A percentile compares a stretch with the other conserved stretches of the same genome.
Conservation (phyloP, 2,113 vertebrate species). For the Catharus fuscescens region DNA sequence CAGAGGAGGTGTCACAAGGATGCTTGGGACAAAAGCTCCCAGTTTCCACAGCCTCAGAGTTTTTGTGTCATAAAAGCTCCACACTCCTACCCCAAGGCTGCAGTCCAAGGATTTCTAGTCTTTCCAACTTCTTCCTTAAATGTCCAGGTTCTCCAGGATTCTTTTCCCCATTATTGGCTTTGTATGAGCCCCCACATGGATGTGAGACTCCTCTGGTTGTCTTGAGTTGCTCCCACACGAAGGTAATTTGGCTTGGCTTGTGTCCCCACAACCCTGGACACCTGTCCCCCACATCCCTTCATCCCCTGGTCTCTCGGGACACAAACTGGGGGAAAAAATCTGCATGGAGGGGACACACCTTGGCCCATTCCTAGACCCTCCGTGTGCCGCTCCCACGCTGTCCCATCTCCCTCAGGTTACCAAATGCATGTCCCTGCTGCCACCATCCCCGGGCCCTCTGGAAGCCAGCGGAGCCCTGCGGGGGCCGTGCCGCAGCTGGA, state of each 20-base stretch:
- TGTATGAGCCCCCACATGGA: accelerated
- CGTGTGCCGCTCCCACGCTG: accelerated
- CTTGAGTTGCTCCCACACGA: not conserved
- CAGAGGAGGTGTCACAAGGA: accelerated
- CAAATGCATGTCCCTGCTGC: not conserved
- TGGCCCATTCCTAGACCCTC: not conserved
- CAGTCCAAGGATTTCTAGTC: not conserved
- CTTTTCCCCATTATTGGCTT: not conserved
- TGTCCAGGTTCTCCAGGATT: not conserved
- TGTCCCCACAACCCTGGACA: not conserved
- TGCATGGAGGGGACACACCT: accelerated
- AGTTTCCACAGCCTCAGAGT: not conserved
- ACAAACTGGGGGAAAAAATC: not conserved
- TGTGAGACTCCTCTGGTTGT: not conserved
- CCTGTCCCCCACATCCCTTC: not conserved
- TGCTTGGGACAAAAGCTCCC: not conserved
- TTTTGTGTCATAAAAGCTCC: not conserved
- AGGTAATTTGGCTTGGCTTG: too few relatives aligned
- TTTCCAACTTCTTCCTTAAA: not conserved
- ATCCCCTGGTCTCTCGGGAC: accelerated
- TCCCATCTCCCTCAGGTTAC: not conserved
- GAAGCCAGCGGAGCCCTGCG: not conserved
- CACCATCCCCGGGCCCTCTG: accelerated
- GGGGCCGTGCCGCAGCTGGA: not conserved
- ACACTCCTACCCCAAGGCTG: not conserved